Conservation (phyloP, 2,797 vertebrate species). For the Phoeniculus purpureus region DNA sequence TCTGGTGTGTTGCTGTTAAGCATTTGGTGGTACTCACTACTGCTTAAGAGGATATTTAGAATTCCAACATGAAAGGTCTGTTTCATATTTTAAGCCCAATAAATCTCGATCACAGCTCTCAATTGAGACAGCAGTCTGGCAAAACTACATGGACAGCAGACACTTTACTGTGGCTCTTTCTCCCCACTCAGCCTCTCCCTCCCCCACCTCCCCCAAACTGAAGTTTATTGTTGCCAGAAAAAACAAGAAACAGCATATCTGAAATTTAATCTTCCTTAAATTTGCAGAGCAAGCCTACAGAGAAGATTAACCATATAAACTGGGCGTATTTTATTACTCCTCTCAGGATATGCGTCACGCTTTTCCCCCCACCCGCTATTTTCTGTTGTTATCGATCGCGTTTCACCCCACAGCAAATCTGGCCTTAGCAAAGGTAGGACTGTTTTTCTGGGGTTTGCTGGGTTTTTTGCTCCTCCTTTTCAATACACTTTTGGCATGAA, state of each 20-base stretch:
- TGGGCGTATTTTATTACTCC: slow-evolving; percentile 3
- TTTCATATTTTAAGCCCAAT: slow-evolving; percentile 74
- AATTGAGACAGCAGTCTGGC: slow-evolving; percentile 68
- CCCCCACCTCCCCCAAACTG: slow-evolving; percentile 2
- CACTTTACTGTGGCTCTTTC: slow-evolving; percentile 53
- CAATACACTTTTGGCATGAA: neutral
- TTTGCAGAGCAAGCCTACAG: slow-evolving; percentile 48
- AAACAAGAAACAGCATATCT: slow-evolving; percentile 66
- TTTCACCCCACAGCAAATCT: neutral
- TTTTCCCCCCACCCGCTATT: neutral
- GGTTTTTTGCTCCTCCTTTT: neutral
- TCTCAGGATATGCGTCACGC: neutral
- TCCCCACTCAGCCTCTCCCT: slow-evolving; percentile 46
- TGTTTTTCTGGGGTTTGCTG: rapidly evolving
- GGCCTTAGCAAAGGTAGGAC: neutral
- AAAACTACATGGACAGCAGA: slow-evolving; percentile 67
- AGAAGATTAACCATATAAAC: slow-evolving; percentile 38
- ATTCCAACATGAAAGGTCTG: slow-evolving; percentile 73
- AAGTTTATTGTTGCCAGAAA: slow-evolving; percentile 66
- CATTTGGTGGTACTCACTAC: slow-evolving; percentile 61
- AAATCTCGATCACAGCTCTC: slow-evolving; percentile 73
- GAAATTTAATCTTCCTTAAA: slow-evolving; percentile 66
- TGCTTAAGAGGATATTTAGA: slow-evolving; percentile 76
- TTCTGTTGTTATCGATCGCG: neutral
- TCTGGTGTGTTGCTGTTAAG: slow-evolving; percentile 69